Evolutionary conservation across 2,797 vertebrate species (phyloP).

Genomic region (Gymnoscopelus braueri): DNA sequence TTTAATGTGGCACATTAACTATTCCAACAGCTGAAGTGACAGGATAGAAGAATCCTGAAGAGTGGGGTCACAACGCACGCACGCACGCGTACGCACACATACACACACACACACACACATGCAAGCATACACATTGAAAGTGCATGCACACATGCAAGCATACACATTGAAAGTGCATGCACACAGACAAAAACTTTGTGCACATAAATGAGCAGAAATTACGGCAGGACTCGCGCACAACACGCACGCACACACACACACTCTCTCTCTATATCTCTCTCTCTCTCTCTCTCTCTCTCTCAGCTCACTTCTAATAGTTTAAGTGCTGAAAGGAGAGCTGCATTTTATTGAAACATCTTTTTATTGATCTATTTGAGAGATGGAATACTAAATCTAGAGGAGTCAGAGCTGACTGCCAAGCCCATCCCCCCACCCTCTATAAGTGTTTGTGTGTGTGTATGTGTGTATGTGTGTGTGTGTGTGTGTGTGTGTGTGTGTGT

Average conservation of each 20-base stretch:
- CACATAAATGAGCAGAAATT: too few species aligned
- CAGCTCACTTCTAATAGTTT: conserved; percentile 31
- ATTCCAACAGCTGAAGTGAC: conserved; percentile 18
- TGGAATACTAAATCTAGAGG: conserved; percentile 43
- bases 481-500: too few species aligned
- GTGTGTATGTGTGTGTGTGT: too few species aligned
- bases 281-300: neutral
- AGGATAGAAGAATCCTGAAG: neutral
- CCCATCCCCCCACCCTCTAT: neutral
- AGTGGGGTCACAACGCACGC: neutral
- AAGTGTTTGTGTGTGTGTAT: neutral
- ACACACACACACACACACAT: too few species aligned
- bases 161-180: too few species aligned
- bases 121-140: too few species aligned
- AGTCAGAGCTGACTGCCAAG: conserved; percentile 32
- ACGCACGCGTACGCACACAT: neutral
- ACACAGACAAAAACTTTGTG: too few species aligned
- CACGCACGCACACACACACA: neutral
- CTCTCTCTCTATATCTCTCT: neutral
- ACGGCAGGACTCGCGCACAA: too few species aligned
- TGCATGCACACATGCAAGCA: too few species aligned
- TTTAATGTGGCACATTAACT: conserved; percentile 42
- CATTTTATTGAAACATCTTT: conserved; percentile 44
- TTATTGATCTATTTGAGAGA: conserved; percentile 60
- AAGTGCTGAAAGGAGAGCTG: conserved; percentile 45